Evolutionary conservation across 1,140 invertebrate genomes (phyloP).

Genomic region (Temnothorax nylanderi): DNA sequence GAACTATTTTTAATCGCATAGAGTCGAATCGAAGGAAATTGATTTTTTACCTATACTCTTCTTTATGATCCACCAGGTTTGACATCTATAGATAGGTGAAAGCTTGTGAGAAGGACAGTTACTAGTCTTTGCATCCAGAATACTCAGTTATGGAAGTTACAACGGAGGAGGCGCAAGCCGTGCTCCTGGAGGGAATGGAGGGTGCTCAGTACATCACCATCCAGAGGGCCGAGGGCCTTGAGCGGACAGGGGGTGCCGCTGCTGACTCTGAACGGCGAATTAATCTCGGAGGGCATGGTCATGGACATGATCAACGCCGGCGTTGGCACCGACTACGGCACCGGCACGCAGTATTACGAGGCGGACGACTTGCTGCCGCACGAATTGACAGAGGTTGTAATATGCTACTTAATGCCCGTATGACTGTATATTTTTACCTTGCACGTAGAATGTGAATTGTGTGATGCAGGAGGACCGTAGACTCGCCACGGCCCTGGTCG

Average conservation of each 20-base stretch:
- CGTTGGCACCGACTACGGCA: conserved; percentile 80
- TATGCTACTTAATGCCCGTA: background rate
- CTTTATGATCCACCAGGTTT: conserved; percentile 22
- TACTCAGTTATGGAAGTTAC: conserved; percentile 79
- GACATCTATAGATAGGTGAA: conserved; percentile 29
- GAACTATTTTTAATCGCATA: background rate
- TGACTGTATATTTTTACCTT: conserved; percentile 38
- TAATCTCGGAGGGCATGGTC: conserved; percentile 85
- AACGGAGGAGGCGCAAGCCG: conserved; percentile 81
- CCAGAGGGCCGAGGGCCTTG: conserved; percentile 82
- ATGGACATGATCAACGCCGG: conserved; percentile 84
- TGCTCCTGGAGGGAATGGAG: conserved; percentile 83
- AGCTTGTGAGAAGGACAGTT: background rate
- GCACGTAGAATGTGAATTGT: conserved; percentile 42
- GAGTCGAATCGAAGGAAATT: background rate
- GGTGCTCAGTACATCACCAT: conserved; percentile 85
- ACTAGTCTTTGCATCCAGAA: background rate
- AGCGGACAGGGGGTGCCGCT: conserved; percentile 83
- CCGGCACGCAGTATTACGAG: conserved; percentile 84
- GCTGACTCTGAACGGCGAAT: conserved; percentile 81
- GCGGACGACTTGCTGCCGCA: conserved; percentile 83
- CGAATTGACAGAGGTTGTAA: conserved; percentile 82
- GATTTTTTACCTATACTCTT: background rate
- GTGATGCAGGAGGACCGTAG: conserved; percentile 84
- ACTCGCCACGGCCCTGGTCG: conserved; percentile 86